Evolutionary conservation across 2,888 invertebrate genomes (phyloP).

Genomic region (Hypena proboscidalis): DNA sequence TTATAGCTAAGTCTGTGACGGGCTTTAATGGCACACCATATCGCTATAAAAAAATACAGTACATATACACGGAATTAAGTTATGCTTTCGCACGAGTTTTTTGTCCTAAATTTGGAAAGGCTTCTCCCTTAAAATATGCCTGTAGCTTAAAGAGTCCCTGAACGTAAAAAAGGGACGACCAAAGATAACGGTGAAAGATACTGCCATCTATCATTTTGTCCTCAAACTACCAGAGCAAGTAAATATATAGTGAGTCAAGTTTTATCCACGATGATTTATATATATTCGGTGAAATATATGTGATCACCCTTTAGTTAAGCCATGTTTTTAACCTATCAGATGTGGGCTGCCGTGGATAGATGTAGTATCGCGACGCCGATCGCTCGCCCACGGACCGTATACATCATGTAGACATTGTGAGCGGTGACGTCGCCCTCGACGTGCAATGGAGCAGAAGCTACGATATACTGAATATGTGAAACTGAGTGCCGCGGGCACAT

Average conservation of each 20-base stretch:
- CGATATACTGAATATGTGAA: slow-evolving; percentile 4
- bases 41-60: too few relatives aligned
- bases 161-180: slow-evolving; percentile 10
- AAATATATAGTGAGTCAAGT: slow-evolving; percentile 19
- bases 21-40: too few relatives aligned
- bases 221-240: slow-evolving; percentile 19
- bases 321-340: slow-evolving; percentile 10
- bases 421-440: slow-evolving; percentile 6
- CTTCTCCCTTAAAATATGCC: background rate
- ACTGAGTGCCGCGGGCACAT: slow-evolving; percentile 10
- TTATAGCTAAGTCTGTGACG: too few relatives aligned
- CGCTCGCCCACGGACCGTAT: background rate
- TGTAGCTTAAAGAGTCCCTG: slow-evolving; percentile 3
- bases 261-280: slow-evolving; percentile 36
- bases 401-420: background rate
- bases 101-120: background rate
- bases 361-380: background rate
- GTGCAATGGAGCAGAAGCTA: slow-evolving; percentile 28
- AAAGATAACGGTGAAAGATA: slow-evolving; percentile 22
- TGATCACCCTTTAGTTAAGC: slow-evolving; percentile 12
- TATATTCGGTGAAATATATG: slow-evolving; percentile 27
- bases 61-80: background rate
- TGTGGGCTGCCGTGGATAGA: slow-evolving; percentile 8
- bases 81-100: background rate
- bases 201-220: slow-evolving; percentile 33